Base-by-base conservation (phyloP, 1,140 invertebrate species). In the Charaxes varanes region DNA sequence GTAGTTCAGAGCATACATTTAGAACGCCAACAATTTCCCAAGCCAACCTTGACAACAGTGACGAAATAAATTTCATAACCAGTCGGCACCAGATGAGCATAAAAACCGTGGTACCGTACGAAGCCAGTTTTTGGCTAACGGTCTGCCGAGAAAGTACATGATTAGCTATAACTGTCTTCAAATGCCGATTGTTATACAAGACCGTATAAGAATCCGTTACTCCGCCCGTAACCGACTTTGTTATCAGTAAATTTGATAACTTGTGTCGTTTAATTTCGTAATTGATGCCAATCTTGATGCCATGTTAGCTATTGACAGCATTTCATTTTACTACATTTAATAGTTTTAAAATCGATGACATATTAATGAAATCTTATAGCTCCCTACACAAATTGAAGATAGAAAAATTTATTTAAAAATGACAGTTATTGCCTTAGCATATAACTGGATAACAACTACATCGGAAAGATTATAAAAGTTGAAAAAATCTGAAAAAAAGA, bases 91-190 rank as follows among this genome's bases (percentile, higher is more conserved):
- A 46, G 68, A 72, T 70, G 68, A 64, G 58, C 52, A 68, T 62
- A 69, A 73, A 74, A 82, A 78, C 32, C 45, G 43, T 57, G 51
- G 62, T 83, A 83, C 78, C 78, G 78, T 80, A 77, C 58, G 58
- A 58, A 61, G 66, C 71, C 71, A 72, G 57, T 68, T 80, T 78
- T 80, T 56, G 69, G 67, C 26, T 80, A 83, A 77, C 79, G 73
- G 78, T 65, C 33, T 34, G 16, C 35, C 53, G 59, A 58, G 65
- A 77, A 74, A 79, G 73, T 78, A 65, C 56, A 62, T 68, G 70
- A 82, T 79, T 79, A 79, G 71, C 51, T 48, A 58, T 77, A 76
- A 74, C 72, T 68, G 76, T 76, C 56, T 43, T 41, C 45, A 48
- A 59, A 53, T 52, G 41, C 49, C 51, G 53, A 46, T 44, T 48